These are phyloP conservation scores for Geococcyx californianus DNA, from an alignment of 2,113 vertebrate species.

Conservation along the genomic window DNA sequence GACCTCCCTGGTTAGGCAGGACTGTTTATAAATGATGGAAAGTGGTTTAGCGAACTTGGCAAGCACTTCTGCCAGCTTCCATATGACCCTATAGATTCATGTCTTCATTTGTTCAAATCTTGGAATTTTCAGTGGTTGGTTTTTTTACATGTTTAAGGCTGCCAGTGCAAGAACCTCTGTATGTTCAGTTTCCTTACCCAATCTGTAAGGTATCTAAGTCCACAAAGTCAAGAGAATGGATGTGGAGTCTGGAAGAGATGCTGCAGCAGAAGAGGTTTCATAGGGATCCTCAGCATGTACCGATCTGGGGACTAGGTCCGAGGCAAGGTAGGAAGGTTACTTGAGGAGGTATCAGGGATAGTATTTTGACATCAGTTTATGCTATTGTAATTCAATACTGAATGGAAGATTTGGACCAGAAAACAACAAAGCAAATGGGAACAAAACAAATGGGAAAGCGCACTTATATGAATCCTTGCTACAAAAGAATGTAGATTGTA, in stretches of 20 bases:
- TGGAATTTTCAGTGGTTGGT: background rate
- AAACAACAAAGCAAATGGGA: no score
- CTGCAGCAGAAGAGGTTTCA: background rate
- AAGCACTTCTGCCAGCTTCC: no score
- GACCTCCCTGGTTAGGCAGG: no score
- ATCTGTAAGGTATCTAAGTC: background rate
- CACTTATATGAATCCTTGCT: background rate
- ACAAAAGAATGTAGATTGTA: background rate
- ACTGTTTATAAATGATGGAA: no score
- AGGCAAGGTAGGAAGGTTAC: background rate
- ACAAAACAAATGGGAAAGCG: background rate
- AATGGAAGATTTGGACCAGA: background rate
- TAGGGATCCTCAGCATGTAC: background rate
- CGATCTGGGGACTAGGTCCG: fast-evolving
- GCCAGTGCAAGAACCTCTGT: background rate
- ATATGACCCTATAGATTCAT: no score
- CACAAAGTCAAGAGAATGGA: background rate
- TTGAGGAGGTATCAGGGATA: background rate
- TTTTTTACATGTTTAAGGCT: background rate
- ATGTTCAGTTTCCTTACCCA: background rate
- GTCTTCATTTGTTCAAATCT: background rate
- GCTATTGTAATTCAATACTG: background rate
- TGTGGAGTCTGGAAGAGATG: background rate
- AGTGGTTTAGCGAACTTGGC: no score
- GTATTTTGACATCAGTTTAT: background rate